Percentiles rank a stretch among this genome's conserved stretches.
Conservation (phyloP, 2,113 vertebrate genomes). For the Seriola dumerili region DNA sequence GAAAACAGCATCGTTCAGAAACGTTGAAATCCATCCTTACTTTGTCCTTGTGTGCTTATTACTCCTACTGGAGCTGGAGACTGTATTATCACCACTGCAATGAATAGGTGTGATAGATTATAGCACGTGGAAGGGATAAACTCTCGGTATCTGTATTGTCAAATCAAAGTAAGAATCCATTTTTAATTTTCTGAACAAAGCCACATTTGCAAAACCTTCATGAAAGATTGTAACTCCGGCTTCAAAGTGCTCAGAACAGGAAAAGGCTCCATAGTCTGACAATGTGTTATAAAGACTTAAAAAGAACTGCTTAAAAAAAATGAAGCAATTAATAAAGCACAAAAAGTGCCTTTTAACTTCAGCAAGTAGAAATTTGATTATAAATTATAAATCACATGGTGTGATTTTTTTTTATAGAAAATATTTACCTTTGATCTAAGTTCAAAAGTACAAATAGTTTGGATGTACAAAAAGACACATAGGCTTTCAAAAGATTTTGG, state of each 20-base stretch:
- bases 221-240: slow-evolving; percentile 28
- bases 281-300: neutral
- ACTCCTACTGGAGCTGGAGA: neutral
- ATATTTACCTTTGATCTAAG: slow-evolving; percentile 49
- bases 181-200: slow-evolving; percentile 4
- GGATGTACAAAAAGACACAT: slow-evolving; percentile 40
- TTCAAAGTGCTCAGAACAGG: slow-evolving; percentile 42
- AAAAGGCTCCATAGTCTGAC: slow-evolving; percentile 44
- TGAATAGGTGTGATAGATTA: neutral
- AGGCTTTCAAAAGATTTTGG: slow-evolving; percentile 28
- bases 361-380: slow-evolving; percentile 6
- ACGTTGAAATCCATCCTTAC: slow-evolving; percentile 19
- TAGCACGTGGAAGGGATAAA: neutral
- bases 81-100: neutral
- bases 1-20: slow-evolving; percentile 9
- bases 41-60: neutral
- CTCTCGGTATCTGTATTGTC: neutral
- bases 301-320: slow-evolving; percentile 19
- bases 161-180: slow-evolving; percentile 20
- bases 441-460: slow-evolving; percentile 44
- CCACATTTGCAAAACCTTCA: neutral
- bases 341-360: neutral
- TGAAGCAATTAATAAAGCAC: slow-evolving; percentile 10
- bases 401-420: slow-evolving; percentile 35
- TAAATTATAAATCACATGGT: slow-evolving; percentile 47